phyloP scores from a whole-genome alignment of 2,113 vertebrate genomes.

The Cricetomys ansorgei region DNA sequence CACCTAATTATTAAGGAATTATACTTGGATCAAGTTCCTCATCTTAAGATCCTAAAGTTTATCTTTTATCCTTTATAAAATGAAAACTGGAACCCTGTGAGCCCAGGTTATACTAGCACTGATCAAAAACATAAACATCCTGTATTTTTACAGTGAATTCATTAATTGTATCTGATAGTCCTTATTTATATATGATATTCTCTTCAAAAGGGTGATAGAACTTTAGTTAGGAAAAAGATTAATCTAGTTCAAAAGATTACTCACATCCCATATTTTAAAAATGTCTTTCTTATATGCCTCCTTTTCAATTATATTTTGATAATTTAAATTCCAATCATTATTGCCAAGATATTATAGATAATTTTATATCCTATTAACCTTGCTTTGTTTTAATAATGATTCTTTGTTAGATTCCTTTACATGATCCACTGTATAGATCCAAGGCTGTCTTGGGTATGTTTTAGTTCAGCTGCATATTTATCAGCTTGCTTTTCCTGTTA shows the following conservation, averaged over 20 bases:
- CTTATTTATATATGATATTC: slow-evolving; percentile 2
- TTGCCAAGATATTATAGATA: slow-evolving; percentile 90
- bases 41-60: neutral
- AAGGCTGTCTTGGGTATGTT: slow-evolving; percentile 89
- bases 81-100: neutral
- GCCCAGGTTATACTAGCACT: neutral
- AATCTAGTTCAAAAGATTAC: slow-evolving; percentile 72
- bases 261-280: slow-evolving; percentile 66
- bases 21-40: neutral
- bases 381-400: slow-evolving; percentile 96
- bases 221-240: slow-evolving; percentile 73
- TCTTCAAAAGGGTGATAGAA: slow-evolving; percentile 41
- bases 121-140: slow-evolving; percentile 5
- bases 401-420: slow-evolving; percentile 92
- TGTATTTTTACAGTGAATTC: slow-evolving; percentile 11
- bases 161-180: slow-evolving; percentile 21
- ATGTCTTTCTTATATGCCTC: slow-evolving; percentile 80
- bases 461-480: slow-evolving; percentile 91
- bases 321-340: slow-evolving; percentile 90
- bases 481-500: slow-evolving; percentile 92
- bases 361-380: slow-evolving; percentile 97
- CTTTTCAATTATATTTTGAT: slow-evolving; percentile 86
- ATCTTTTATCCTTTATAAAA: neutral
- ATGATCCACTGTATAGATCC: slow-evolving; percentile 91
- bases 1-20: neutral